These are phyloP conservation scores for Perca schrenkii DNA, from an alignment of 2,113 vertebrate species.

Conservation along the genomic window DNA sequence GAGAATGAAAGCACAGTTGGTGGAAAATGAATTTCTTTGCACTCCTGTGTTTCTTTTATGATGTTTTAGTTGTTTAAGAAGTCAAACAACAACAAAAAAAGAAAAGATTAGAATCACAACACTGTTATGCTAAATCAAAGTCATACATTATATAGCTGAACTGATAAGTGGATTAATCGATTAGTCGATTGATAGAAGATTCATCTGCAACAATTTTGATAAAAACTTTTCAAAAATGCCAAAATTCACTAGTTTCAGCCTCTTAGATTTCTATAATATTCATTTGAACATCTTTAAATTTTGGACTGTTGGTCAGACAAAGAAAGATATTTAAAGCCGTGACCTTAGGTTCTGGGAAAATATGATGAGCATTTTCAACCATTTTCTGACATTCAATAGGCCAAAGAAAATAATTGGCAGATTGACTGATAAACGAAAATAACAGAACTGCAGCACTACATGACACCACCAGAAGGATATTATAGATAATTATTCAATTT, in stretches of 20 bases:
- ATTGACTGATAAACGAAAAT: not conserved
- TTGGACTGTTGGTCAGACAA: not conserved
- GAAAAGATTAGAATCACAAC: not conserved
- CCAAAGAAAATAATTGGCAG: not conserved
- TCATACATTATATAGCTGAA: not conserved
- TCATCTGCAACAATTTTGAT: not conserved
- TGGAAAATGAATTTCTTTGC: not conserved
- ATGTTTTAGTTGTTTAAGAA: not conserved
- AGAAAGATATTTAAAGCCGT: not conserved
- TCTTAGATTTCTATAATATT: not conserved
- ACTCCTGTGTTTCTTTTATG: not conserved
- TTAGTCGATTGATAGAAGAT: not conserved
- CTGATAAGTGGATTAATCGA: not conserved
- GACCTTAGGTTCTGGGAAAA: not conserved
- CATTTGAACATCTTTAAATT: not conserved
- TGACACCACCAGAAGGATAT: not conserved
- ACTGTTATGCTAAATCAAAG: not conserved
- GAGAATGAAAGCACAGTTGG: not conserved
- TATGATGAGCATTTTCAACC: not conserved
- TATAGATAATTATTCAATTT: not conserved
- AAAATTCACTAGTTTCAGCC: not conserved
- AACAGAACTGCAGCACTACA: not conserved
- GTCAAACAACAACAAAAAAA: not conserved
- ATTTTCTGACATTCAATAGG: not conserved
- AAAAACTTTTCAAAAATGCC: not conserved